These are phyloP conservation scores for Coturnix japonica DNA, from an alignment of 2,113 vertebrate species.

Conservation along the genomic window DNA sequence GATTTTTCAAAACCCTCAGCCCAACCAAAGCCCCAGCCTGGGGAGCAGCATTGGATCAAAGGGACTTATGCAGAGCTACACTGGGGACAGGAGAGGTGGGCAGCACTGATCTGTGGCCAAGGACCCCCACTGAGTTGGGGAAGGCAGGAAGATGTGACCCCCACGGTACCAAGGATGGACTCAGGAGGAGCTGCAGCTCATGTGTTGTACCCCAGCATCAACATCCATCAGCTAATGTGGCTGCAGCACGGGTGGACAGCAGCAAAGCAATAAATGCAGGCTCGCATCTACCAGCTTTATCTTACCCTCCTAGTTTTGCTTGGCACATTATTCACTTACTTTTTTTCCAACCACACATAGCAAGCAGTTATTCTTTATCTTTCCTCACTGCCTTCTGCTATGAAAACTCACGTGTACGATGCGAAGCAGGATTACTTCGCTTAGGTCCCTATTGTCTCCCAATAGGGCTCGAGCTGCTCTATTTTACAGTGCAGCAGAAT, in stretches of 20 bases:
- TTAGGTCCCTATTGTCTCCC: rapidly evolving
- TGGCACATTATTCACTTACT: not conserved
- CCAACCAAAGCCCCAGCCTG: not conserved
- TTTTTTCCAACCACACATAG: not conserved
- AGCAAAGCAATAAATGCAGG: rapidly evolving
- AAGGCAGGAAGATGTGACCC: not conserved
- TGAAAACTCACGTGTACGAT: not conserved
- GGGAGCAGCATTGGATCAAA: constrained; percentile 49
- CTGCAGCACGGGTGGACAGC: not conserved
- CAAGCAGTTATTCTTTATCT: not conserved
- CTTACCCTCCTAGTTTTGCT: not conserved
- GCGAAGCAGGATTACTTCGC: not conserved
- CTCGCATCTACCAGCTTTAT: not conserved
- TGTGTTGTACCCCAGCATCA: not conserved
- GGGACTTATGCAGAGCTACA: not conserved
- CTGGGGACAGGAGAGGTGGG: not conserved
- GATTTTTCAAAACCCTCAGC: constrained; percentile 53
- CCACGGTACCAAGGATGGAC: not conserved
- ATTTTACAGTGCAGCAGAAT: not conserved
- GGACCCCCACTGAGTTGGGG: not conserved
- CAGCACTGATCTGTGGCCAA: not conserved
- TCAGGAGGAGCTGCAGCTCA: not conserved
- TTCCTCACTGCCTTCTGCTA: not conserved
- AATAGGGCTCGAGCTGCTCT: not conserved
- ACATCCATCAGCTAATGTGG: not conserved